Evolutionary conservation across 2,888 invertebrate species (phyloP).

Genomic region (Luffia ferchaultella): DNA sequence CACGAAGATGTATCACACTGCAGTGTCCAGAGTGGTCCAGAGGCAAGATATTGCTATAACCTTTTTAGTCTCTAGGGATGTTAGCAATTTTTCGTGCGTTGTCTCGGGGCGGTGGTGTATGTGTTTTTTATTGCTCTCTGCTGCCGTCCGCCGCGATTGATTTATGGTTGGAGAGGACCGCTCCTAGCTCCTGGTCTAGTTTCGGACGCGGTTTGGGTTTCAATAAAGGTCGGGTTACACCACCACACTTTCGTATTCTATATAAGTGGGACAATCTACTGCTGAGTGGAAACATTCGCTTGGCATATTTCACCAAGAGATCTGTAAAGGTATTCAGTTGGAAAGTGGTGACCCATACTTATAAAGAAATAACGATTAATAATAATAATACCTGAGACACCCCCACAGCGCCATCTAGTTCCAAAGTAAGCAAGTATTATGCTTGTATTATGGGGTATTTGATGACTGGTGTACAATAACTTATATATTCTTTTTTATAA

Average conservation of each 20-base stretch:
- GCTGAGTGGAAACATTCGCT: slow-evolving; percentile 18
- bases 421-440: too few relatives aligned
- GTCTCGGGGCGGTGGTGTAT: slow-evolving; percentile 13
- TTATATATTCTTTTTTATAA: too few relatives aligned
- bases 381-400: too few relatives aligned
- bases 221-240: slow-evolving; percentile 11
- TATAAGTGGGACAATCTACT: slow-evolving; percentile 13
- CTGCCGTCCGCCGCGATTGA: slow-evolving; percentile 29
- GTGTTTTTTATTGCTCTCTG: slow-evolving; percentile 31
- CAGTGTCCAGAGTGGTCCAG: too few relatives aligned
- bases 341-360: too few relatives aligned
- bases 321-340: too few relatives aligned
- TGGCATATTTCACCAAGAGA: slow-evolving; percentile 18
- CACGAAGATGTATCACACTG: not conserved
- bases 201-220: slow-evolving; percentile 26
- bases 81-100: slow-evolving; percentile 29
- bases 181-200: slow-evolving; percentile 24
- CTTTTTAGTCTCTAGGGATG: not conserved
- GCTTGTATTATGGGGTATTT: too few relatives aligned
- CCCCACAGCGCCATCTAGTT: too few relatives aligned
- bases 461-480: too few relatives aligned
- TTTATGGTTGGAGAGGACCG: slow-evolving; percentile 26
- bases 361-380: too few relatives aligned
- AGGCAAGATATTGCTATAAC: not conserved
- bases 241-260: slow-evolving; percentile 1